Conservation (phyloP, 2,888 invertebrate genomes). For the Smittia sp. region DNA sequence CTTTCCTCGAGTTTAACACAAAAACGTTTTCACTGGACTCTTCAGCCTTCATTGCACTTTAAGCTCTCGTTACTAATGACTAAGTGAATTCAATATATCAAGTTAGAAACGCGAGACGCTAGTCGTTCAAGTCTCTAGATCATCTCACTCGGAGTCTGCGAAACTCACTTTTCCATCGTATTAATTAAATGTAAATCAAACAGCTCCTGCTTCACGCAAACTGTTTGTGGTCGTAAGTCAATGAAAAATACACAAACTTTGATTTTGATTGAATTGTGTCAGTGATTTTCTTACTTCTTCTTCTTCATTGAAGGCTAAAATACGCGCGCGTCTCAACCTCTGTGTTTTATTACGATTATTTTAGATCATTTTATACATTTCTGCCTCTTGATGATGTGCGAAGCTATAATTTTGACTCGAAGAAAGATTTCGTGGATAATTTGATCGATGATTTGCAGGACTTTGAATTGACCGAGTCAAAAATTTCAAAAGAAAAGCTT, state of each 20-base stretch:
- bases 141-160: too few relatives aligned
- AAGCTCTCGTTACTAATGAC: too few relatives aligned
- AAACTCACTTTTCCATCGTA: neutral
- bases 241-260: neutral
- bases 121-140: too few relatives aligned
- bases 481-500: too few relatives aligned
- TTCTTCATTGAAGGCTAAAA: neutral
- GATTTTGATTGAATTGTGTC: conserved; percentile 3
- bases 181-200: neutral
- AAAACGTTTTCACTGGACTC: neutral
- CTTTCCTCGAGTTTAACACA: neutral
- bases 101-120: neutral
- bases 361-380: too few relatives aligned
- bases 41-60: neutral
- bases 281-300: neutral
- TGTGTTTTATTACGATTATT: conserved; percentile 34
- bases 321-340: conserved; percentile 7
- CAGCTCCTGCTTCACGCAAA: neutral
- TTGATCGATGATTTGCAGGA: too few relatives aligned
- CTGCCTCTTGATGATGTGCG: conserved; percentile 29
- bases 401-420: conserved; percentile 24
- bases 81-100: neutral
- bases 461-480: too few relatives aligned
- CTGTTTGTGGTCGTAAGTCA: conserved; percentile 4
- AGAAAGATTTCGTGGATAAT: neutral